Evolutionary conservation across 2,797 vertebrate species (phyloP).

Genomic region (Muraenolepis orangiensis): DNA sequence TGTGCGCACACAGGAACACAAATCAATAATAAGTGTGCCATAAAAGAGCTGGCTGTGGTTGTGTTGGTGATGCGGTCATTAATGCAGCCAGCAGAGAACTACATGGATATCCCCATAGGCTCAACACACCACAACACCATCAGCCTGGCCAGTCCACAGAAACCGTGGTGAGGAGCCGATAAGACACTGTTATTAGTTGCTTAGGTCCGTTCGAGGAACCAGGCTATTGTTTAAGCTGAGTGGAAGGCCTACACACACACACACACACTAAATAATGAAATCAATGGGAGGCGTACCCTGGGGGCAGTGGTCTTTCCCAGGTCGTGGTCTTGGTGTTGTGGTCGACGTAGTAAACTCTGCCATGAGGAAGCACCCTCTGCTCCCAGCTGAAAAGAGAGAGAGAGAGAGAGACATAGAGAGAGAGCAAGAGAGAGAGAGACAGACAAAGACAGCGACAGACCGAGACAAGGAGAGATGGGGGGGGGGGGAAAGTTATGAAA

Average conservation of each 20-base stretch:
- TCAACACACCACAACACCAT: neutral
- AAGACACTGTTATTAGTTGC: neutral
- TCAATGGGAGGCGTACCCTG: conserved; percentile 74
- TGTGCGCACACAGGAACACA: neutral
- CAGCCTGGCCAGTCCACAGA: neutral
- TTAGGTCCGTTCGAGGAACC: neutral
- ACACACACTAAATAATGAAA: neutral
- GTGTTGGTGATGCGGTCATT: conserved; percentile 1
- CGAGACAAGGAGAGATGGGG: neutral
- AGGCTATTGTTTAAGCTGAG: too few species aligned
- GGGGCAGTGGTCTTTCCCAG: conserved; percentile 96
- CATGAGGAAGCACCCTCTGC: conserved; percentile 89
- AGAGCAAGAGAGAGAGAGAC: neutral
- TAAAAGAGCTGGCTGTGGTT: neutral
- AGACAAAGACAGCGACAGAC: neutral
- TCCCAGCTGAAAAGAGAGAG: conserved; percentile 83
- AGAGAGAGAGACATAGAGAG: conserved; percentile 5
- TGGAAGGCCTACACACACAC: neutral
- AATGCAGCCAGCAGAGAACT: too few species aligned
- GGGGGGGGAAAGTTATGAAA: neutral
- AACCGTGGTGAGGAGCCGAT: too few species aligned
- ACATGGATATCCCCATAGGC: neutral
- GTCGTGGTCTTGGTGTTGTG: conserved; percentile 99
- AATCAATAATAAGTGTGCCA: neutral
- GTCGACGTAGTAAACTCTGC: conserved; percentile 95